phyloP scores from a whole-genome alignment of 2,113 vertebrate genomes.

The Podilymbus podiceps region DNA sequence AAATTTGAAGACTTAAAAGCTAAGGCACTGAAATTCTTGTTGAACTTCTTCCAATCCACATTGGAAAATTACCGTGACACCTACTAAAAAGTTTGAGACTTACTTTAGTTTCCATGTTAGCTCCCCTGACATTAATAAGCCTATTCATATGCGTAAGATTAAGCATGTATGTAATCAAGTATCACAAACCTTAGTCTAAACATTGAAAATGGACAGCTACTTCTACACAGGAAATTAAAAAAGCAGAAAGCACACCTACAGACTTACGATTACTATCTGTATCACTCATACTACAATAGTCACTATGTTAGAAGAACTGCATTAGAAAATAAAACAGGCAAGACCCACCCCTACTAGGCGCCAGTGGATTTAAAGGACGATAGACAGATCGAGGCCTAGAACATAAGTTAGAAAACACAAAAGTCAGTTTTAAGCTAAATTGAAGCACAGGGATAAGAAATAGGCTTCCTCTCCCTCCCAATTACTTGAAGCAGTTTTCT shows the following conservation, averaged over 20 bases:
- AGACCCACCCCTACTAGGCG: slow-evolving; percentile 84
- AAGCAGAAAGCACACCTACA: neutral
- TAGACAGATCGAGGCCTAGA: slow-evolving; percentile 94
- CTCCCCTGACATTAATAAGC: neutral
- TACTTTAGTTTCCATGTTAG: neutral
- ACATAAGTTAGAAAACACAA: slow-evolving; percentile 26
- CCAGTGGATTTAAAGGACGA: slow-evolving; percentile 92
- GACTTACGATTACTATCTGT: neutral
- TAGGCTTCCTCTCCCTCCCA: neutral
- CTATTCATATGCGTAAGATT: neutral
- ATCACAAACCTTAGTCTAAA: neutral
- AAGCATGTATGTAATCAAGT: neutral
- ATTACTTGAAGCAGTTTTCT: slow-evolving; percentile 99
- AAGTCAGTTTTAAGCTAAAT: neutral
- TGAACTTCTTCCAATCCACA: neutral
- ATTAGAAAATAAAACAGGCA: slow-evolving; percentile 9
- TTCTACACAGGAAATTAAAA: neutral
- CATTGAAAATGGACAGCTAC: neutral
- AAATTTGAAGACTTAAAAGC: neutral
- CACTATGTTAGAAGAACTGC: neutral
- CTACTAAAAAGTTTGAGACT: neutral
- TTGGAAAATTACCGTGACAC: neutral
- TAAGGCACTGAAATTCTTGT: neutral
- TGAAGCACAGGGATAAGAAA: neutral
- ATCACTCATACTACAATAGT: neutral